A percentile compares a stretch with the other conserved stretches of the same genome.
Conservation (phyloP, 2,888 invertebrate species). For the Aleiodes alternator region DNA sequence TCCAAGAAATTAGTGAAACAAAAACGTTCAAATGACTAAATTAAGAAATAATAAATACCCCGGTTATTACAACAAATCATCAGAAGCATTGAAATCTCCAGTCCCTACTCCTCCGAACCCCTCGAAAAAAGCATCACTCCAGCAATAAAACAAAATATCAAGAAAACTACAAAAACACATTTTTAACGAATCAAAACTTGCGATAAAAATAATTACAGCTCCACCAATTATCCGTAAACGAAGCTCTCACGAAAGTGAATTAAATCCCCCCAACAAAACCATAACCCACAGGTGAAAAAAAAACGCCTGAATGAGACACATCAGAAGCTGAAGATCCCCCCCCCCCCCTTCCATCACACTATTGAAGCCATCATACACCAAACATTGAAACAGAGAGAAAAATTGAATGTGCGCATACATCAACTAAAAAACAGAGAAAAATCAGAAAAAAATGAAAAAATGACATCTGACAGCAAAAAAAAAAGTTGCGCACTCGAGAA, state of each 20-base stretch:
- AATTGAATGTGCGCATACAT: constrained; percentile 2
- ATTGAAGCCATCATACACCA: constrained; percentile 16
- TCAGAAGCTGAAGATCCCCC: not conserved
- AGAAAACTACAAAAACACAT: too few species aligned
- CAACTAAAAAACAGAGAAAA: not conserved
- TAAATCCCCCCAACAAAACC: not conserved
- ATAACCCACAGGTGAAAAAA: not conserved
- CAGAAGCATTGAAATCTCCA: too few species aligned
- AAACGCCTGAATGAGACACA: not conserved
- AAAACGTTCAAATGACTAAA: too few species aligned
- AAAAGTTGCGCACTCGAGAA: constrained; percentile 22
- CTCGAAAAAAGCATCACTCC: too few species aligned
- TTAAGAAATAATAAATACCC: too few species aligned
- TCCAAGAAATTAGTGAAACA: too few species aligned
- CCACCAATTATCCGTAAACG: constrained; percentile 14
- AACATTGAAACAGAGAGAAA: constrained; percentile 14
- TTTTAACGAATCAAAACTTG: not conserved
- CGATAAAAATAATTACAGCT: not conserved
- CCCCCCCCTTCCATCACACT: not conserved
- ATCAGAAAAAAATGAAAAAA: constrained; percentile 18
- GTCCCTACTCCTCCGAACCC: too few species aligned
- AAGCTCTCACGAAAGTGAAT: not conserved
- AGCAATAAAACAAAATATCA: too few species aligned
- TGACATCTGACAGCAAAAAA: constrained; percentile 5
- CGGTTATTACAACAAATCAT: too few species aligned